Evolutionary conservation across 2,888 invertebrate genomes (phyloP), one percentile per base, ranked within the genome.

Genomic region (Drosophila koepferae): DNA sequence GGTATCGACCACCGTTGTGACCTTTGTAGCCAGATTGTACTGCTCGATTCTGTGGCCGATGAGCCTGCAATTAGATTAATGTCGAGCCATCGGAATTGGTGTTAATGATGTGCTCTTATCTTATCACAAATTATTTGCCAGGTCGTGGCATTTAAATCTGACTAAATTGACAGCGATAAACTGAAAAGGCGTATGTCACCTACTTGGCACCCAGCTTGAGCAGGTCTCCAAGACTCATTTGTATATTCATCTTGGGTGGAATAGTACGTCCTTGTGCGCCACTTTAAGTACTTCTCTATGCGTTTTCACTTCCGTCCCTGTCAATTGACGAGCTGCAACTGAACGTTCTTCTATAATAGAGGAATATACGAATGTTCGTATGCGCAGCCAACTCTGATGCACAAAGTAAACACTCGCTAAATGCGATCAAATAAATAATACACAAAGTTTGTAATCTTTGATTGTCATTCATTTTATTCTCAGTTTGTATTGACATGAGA

Each of bases 1-100:
- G 0, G 91, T 93, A 16, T 67, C 63, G 0, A 91, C 44, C 31
- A 90, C 74, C 3, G 77, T 48, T 6, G 89, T 90, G 55, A 90
- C 84, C 23, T 82, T 90, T 6, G 91, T 92, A 58, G 80, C 77
- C 53, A 91, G 67, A 9, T 81, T 82, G 43, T 81, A 77, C 66
- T 92, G 92, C n/a, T 89, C 79, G 38, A 91, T 67, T 67, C 89
- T 91, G 71, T 92, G 87, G 16, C 74, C 70, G 23, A 90, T 56
- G 6, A 89, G 71, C 61, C 92, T 92, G 63, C 2, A 54, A 56
- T 54, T 65, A 31, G 23, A 53, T 63, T 59, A 55, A 36, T 41
- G 53, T 34, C 38, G 44, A 36, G n/a, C 9, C 38, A n/a, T 28
- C 0, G 31, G 34, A 46, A 41, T 16, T 7, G 16, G 34, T 38